phyloP scores from a whole-genome alignment of 2,797 vertebrate species.

The Podargus strigoides region DNA sequence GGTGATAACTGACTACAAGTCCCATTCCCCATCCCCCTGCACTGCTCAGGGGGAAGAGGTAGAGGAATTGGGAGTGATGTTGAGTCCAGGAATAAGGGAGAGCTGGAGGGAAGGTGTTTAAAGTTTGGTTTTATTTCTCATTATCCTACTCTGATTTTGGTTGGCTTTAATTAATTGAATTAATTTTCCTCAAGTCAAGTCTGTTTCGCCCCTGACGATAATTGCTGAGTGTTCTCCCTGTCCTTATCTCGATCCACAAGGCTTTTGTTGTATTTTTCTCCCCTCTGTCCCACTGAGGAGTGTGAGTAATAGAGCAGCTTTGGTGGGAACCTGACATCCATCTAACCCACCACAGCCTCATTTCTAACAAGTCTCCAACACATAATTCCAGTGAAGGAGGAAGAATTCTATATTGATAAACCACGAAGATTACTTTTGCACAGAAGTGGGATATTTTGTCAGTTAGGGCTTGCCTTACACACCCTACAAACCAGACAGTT shows the following conservation, averaged over 20 bases:
- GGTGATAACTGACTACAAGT: background rate
- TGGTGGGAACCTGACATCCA: background rate
- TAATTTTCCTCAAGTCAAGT: background rate
- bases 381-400: background rate
- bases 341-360: background rate
- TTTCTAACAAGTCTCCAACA: background rate
- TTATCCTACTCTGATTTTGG: background rate
- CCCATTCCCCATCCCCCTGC: accelerated
- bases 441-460: background rate
- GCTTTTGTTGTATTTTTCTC: background rate
- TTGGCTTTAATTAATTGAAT: background rate
- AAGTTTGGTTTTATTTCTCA: background rate
- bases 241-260: background rate
- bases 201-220: background rate
- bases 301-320: background rate
- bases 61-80: accelerated
- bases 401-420: background rate
- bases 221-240: background rate
- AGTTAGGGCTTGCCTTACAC: background rate
- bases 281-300: accelerated
- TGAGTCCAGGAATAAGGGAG: background rate
- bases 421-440: background rate
- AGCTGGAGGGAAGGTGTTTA: background rate
- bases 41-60: background rate
- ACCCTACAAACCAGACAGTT: background rate